A percentile compares a stretch with the other conserved stretches of the same genome.
Conservation (phyloP, 2,888 invertebrate species). For the Eurytoma californica region DNA sequence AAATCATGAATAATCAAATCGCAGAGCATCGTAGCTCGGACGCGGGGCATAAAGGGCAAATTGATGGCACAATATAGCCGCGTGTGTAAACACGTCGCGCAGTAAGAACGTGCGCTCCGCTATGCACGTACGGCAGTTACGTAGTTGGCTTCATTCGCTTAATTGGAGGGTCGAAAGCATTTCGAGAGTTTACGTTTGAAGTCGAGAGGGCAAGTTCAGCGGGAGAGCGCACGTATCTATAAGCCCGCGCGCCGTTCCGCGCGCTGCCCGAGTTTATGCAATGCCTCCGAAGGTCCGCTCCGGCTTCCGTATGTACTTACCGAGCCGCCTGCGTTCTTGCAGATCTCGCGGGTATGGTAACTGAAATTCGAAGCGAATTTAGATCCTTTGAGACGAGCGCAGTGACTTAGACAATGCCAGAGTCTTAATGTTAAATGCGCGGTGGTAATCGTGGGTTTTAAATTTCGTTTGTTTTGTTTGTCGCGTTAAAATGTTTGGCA, state of each 20-base stretch:
- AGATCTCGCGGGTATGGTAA: not conserved
- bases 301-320: not conserved
- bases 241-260: not conserved
- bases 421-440: too few species aligned
- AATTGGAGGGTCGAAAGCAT: conserved; percentile 35
- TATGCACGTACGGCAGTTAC: conserved; percentile 3
- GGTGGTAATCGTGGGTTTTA: too few species aligned
- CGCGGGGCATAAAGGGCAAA: not conserved
- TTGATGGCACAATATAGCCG: not conserved
- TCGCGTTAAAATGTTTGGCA: too few species aligned
- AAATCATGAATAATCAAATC: not conserved
- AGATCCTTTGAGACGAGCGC: too few species aligned
- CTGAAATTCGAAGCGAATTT: not conserved
- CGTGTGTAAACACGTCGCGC: not conserved
- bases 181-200: conserved; percentile 27
- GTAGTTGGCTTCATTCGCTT: conserved; percentile 8
- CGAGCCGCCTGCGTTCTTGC: not conserved
- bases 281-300: not conserved
- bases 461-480: too few species aligned
- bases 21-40: not conserved
- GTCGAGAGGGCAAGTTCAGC: too few species aligned
- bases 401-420: too few species aligned
- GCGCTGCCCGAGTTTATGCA: not conserved
- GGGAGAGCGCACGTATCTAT: not conserved
- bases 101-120: not conserved